These are phyloP conservation scores for Mobula hypostoma DNA, from an alignment of 2,113 vertebrate species.

Conservation along the genomic window DNA sequence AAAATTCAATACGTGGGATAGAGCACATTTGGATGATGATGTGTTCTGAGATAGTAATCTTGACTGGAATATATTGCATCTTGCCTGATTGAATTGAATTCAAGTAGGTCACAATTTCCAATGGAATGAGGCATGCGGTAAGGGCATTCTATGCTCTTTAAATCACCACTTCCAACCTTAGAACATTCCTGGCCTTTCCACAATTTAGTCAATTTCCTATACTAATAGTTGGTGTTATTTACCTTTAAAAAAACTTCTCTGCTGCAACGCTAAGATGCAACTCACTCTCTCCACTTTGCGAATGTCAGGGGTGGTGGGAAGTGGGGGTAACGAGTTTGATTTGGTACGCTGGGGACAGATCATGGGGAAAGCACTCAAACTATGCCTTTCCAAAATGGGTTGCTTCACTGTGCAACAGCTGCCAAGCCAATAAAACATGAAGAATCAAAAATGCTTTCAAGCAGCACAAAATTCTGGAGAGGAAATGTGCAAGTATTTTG, in stretches of 20 bases:
- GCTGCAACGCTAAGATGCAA: too few species aligned
- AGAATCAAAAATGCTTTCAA: neutral
- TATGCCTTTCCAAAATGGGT: neutral
- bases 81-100: neutral
- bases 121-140: neutral
- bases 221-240: too few species aligned
- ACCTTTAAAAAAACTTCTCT: too few species aligned
- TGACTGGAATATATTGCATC: neutral
- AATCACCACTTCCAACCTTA: neutral
- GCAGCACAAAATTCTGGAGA: neutral
- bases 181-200: neutral
- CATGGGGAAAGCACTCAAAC: too few species aligned
- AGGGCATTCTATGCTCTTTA: neutral
- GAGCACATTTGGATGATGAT: neutral
- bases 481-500: neutral
- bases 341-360: too few species aligned
- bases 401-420: neutral
- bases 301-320: too few species aligned
- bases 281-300: too few species aligned
- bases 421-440: neutral
- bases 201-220: neutral
- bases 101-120: neutral
- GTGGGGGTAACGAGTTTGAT: too few species aligned
- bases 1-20: too few species aligned
- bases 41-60: neutral